A percentile compares a stretch with the other conserved stretches of the same genome.
Conservation (phyloP, 1,140 invertebrate species). For the Delia radicum region DNA sequence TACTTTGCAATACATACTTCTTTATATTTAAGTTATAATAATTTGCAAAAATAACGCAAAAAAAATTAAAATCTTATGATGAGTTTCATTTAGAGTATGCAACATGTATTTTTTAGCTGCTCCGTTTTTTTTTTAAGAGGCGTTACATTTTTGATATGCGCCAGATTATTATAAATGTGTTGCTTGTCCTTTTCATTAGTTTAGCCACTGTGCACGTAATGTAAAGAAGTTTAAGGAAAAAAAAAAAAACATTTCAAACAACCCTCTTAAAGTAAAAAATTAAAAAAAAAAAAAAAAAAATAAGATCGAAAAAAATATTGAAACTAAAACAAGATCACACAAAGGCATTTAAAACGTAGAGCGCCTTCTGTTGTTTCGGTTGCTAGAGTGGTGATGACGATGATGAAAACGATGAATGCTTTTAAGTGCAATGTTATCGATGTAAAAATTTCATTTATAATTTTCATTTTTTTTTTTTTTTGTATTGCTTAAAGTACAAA, state of each 20-base stretch:
- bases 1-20: background rate
- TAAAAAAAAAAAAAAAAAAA: background rate
- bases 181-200: constrained; percentile 29
- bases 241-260: background rate
- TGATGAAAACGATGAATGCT: constrained; percentile 7
- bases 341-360: background rate
- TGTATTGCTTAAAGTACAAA: background rate
- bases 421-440: constrained; percentile 21
- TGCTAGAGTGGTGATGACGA: background rate
- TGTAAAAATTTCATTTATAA: constrained; percentile 20
- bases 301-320: background rate
- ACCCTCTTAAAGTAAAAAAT: background rate
- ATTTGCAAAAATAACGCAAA: background rate
- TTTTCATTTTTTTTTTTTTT: constrained; percentile 2
- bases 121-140: constrained; percentile 33
- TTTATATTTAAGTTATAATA: background rate
- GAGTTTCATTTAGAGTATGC: background rate
- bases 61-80: background rate
- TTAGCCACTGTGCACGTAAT: constrained; percentile 11
- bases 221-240: background rate
- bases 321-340: background rate
- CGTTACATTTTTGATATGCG: constrained; percentile 46
- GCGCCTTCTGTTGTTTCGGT: background rate
- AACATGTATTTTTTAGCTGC: background rate
- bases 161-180: constrained; percentile 44